phyloP scores from a whole-genome alignment of 2,888 invertebrate genomes.

The Troides aeacus region DNA sequence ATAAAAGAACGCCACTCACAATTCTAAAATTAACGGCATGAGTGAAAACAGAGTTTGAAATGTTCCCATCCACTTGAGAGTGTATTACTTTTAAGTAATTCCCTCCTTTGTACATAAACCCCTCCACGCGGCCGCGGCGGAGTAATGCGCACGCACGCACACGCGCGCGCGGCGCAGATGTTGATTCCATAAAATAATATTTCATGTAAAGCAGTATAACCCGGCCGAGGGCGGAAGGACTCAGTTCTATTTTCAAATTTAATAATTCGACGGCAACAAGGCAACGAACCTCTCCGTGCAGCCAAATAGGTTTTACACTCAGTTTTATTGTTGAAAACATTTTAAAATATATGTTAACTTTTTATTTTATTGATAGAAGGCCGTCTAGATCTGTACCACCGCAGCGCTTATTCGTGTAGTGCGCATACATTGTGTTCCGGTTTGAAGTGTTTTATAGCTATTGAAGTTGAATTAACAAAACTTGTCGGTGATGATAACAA shows the following conservation, averaged over 20 bases:
- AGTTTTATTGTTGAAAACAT: not conserved
- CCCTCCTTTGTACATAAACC: slow-evolving; percentile 72
- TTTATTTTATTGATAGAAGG: too few species aligned
- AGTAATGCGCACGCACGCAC: slow-evolving; percentile 57
- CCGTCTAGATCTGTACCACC: too few species aligned
- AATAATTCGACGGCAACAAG: slow-evolving; percentile 72
- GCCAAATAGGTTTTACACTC: slow-evolving; percentile 16
- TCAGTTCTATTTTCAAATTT: slow-evolving; percentile 76
- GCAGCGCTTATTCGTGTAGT: too few species aligned
- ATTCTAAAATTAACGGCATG: slow-evolving; percentile 46
- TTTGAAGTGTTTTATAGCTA: too few species aligned
- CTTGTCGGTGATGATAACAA: too few species aligned
- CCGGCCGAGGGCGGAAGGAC: slow-evolving; percentile 78
- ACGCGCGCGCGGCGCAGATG: slow-evolving; percentile 69
- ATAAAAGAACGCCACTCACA: slow-evolving; percentile 40
- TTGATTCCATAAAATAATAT: slow-evolving; percentile 80
- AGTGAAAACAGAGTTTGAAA: slow-evolving; percentile 60
- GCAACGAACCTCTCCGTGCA: slow-evolving; percentile 43
- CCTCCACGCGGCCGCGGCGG: slow-evolving; percentile 42
- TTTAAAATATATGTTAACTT: not conserved
- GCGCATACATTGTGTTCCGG: too few species aligned
- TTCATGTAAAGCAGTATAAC: slow-evolving; percentile 78
- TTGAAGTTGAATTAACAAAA: too few species aligned
- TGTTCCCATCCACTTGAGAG: slow-evolving; percentile 72
- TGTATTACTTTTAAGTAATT: slow-evolving; percentile 73